phyloP scores from a whole-genome alignment of 2,797 vertebrate genomes.

The Catharus ustulatus region DNA sequence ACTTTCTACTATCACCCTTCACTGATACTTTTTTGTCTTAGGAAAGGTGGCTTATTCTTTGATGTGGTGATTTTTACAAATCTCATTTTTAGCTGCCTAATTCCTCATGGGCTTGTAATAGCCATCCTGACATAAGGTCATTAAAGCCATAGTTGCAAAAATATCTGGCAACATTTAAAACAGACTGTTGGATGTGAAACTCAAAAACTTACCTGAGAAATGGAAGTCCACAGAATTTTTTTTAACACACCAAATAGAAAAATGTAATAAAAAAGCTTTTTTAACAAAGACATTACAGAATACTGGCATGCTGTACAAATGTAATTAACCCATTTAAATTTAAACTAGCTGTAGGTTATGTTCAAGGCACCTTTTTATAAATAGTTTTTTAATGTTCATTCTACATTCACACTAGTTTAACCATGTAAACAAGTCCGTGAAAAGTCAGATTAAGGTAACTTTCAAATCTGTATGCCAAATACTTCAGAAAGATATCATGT shows the following conservation, averaged over 20 bases:
- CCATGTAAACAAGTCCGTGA: conserved; percentile 26
- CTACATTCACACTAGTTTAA: conserved; percentile 19
- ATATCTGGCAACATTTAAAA: background rate
- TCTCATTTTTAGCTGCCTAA: background rate
- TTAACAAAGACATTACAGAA: conserved; percentile 15
- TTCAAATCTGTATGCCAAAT: conserved; percentile 13
- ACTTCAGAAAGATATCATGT: background rate
- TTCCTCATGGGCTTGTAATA: background rate
- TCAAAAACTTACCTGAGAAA: conserved; percentile 55
- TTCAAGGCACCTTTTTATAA: conserved; percentile 32
- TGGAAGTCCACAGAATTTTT: background rate
- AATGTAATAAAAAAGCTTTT: background rate
- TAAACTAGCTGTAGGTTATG: background rate
- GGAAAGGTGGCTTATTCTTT: background rate
- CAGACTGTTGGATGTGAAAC: background rate
- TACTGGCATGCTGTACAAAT: conserved; percentile 39
- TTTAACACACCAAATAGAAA: conserved; percentile 6
- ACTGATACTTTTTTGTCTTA: background rate
- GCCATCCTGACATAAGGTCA: background rate
- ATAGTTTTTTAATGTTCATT: background rate
- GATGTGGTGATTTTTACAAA: background rate
- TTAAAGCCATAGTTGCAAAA: background rate
- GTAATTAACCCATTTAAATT: background rate
- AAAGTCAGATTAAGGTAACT: conserved; percentile 37
- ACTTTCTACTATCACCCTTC: background rate